A percentile compares a stretch with the other conserved stretches of the same genome.
These are phyloP conservation scores for Pelecanus crispus DNA, from an alignment of 2,113 vertebrate species.

Conservation along the genomic window DNA sequence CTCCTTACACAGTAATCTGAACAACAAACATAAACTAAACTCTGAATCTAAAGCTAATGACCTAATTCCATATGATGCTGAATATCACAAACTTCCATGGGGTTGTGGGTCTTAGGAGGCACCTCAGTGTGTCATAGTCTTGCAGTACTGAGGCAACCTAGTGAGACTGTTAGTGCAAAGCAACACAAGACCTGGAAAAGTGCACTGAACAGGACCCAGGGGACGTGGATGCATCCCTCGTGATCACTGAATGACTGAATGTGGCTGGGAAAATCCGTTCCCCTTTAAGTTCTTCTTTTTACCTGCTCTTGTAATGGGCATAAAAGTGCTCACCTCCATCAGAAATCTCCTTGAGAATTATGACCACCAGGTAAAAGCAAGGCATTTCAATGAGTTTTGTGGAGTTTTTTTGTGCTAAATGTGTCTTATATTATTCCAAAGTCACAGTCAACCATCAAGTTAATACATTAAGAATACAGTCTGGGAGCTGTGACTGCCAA, in stretches of 20 bases:
- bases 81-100: not conserved
- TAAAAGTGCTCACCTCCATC: not conserved
- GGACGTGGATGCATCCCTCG: not conserved
- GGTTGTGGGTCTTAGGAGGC: not conserved
- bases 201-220: not conserved
- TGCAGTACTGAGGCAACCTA: not conserved
- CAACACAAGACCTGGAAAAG: not conserved
- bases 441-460: not conserved
- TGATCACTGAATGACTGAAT: not conserved
- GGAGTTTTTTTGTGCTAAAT: not conserved
- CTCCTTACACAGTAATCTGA: not conserved
- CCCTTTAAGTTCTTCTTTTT: not conserved
- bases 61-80: not conserved
- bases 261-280: not conserved
- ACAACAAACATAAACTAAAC: not conserved
- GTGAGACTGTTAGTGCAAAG: not conserved
- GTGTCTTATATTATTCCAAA: not conserved
- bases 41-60: not conserved
- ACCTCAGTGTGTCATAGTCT: fast-evolving
- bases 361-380: not conserved
- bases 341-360: not conserved
- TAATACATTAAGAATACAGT: not conserved
- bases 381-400: not conserved
- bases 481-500: not conserved
- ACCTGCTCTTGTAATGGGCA: not conserved